Conservation (phyloP, 2,113 vertebrate genomes). For the Callionymus lyra region DNA sequence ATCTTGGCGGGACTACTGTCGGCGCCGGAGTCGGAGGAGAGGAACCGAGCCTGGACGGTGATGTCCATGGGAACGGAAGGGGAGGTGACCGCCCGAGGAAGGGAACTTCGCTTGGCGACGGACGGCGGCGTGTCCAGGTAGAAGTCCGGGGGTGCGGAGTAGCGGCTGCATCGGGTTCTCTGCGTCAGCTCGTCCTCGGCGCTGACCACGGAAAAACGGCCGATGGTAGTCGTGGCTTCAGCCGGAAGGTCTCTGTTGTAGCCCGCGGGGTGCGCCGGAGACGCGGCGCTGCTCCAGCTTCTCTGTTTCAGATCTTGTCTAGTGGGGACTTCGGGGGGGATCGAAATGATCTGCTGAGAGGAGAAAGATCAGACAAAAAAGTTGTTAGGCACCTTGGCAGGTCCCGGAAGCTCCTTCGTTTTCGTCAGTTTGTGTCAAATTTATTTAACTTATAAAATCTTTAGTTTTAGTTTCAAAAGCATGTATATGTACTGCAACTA, state of each 20-base stretch:
- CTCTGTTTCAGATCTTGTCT: constrained; percentile 59
- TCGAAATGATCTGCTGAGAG: constrained; percentile 54
- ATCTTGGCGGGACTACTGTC: constrained; percentile 69
- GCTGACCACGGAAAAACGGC: constrained; percentile 89
- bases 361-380: constrained; percentile 3
- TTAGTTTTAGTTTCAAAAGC: too few relatives aligned
- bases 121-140: constrained; percentile 80
- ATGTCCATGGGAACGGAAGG: constrained; percentile 67
- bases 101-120: constrained; percentile 64
- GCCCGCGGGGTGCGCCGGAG: constrained; percentile 50
- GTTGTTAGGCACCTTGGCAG: too few relatives aligned
- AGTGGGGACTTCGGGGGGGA: constrained; percentile 67
- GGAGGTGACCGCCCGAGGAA: constrained; percentile 72
- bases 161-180: constrained; percentile 74
- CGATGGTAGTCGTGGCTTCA: constrained; percentile 67
- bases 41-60: constrained; percentile 55
- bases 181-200: constrained; percentile 80
- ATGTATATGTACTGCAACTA: too few relatives aligned
- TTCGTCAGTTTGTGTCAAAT: too few relatives aligned
- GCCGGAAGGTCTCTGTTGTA: constrained; percentile 32
- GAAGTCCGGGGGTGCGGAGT: constrained; percentile 88
- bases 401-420: too few relatives aligned
- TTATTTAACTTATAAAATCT: too few relatives aligned
- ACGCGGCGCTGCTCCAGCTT: constrained; percentile 53
- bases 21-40: constrained; percentile 87